Conservation (phyloP, 2,113 vertebrate species). For the Choloepus hoffmanni region DNA sequence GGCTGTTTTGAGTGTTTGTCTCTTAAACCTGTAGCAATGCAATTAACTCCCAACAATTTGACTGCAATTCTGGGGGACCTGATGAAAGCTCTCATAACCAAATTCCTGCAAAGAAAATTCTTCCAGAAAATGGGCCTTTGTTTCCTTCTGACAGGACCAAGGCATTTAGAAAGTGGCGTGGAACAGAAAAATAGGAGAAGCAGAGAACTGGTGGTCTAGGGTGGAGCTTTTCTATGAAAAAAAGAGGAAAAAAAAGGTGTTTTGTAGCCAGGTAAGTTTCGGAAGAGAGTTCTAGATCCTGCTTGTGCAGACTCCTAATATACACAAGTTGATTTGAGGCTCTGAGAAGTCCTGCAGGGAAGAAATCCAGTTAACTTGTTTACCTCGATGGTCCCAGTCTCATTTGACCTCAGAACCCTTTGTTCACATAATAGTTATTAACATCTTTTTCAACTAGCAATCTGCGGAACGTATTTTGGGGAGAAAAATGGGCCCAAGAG, state of each 20-base stretch:
- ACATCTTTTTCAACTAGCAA: background rate
- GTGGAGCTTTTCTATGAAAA: background rate
- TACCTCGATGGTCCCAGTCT: background rate
- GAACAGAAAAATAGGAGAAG: background rate
- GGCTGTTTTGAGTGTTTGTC: background rate
- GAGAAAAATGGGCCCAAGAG: background rate
- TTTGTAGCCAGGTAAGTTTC: background rate
- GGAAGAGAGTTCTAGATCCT: background rate
- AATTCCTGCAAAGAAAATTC: background rate
- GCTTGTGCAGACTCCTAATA: background rate
- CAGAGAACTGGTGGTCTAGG: background rate
- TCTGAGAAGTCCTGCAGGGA: conserved; percentile 12
- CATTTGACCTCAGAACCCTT: background rate
- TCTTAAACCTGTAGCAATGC: background rate
- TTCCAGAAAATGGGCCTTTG: background rate
- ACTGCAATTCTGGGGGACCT: background rate
- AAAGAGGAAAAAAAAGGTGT: background rate
- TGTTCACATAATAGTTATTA: background rate
- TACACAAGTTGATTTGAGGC: background rate
- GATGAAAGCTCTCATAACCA: background rate
- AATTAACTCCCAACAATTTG: background rate
- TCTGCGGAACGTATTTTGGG: background rate
- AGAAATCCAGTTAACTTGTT: background rate
- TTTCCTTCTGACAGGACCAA: background rate
- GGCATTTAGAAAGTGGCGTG: background rate